A percentile compares a stretch with the other conserved stretches of the same genome.
Conservation (phyloP, 1,140 invertebrate species). For the Aphidius ervi region DNA sequence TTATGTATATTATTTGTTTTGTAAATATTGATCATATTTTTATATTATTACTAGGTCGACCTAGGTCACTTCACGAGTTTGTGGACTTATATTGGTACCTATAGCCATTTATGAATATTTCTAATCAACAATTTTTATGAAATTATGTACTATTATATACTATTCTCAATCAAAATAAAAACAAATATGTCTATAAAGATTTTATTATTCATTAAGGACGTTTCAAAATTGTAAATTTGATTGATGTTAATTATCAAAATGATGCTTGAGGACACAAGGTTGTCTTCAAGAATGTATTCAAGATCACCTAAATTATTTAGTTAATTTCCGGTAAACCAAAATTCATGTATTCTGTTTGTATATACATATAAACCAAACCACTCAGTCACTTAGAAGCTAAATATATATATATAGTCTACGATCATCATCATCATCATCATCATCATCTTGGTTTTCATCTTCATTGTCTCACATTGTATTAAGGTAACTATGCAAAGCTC, state of each 20-base stretch:
- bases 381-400: neutral
- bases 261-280: slow-evolving; percentile 5
- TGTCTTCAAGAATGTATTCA: slow-evolving; percentile 1
- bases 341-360: slow-evolving; percentile 19
- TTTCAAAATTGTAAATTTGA: slow-evolving; percentile 9
- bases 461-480: neutral
- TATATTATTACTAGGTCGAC: too few relatives aligned
- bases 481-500: neutral
- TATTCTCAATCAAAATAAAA: too few relatives aligned
- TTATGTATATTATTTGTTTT: too few relatives aligned
- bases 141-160: too few relatives aligned
- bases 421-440: neutral
- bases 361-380: slow-evolving; percentile 9
- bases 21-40: too few relatives aligned
- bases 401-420: slow-evolving; percentile 4
- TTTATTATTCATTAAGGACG: too few relatives aligned
- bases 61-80: too few relatives aligned
- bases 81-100: too few relatives aligned
- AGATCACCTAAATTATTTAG: slow-evolving; percentile 44
- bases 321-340: slow-evolving; percentile 50
- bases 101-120: too few relatives aligned
- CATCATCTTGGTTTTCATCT: too few relatives aligned
- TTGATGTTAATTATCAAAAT: slow-evolving; percentile 21
- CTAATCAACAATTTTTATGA: too few relatives aligned
- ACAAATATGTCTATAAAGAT: too few relatives aligned